Base-by-base conservation (phyloP, 2,797 vertebrate genomes). In the Merluccius polli region DNA sequence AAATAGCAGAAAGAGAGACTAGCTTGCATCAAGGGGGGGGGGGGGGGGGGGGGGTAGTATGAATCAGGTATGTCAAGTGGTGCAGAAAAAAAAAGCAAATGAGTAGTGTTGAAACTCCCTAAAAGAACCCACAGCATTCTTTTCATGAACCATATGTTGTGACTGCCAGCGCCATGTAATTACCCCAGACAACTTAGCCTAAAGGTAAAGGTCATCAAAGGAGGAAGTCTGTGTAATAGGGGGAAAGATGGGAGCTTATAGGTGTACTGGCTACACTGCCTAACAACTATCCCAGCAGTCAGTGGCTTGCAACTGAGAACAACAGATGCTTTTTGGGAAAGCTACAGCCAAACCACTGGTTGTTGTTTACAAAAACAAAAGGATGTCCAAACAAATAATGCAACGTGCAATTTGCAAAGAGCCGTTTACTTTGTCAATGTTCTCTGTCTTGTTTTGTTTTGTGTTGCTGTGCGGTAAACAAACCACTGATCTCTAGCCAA, bases 151-250 rank as follows among this genome's bases (percentile, higher is more conserved):
- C 82, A 59, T 72, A 29, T 73, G 73, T 79, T 83, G 85, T 87
- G 81, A 84, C 75, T 87, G 80, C 4, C 82, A 74, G 79, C 74
- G 59, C 76, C 24, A 21, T 85, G 77, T 83, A 84, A 88, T 87
- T 87, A 88, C 78, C 81, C 59, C 63, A 73, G 72, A 85, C 21
- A 80, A 83, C 82, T 84, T 81, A 78, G 77, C 81, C 81, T 29
- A 15, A 59, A 52, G 83, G 79, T 83, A 90, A 90, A 90, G 87
- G 89, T 89, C 83, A 86, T 79, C 77, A 80, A 77, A 44, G 76
- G 68, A n/a, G 75, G 77, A 35, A 75, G 79, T 78, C 72, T 77
- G 48, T 48, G 73, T 18, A 9, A 70, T 29, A 74, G 41, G 79
- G 71, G 77, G 75, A 76, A 79, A 74, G 71, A 32, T 35, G 16